These are phyloP conservation scores for Drosophila nasuta DNA, from an alignment of 1,140 invertebrate species.

Conservation along the genomic window DNA sequence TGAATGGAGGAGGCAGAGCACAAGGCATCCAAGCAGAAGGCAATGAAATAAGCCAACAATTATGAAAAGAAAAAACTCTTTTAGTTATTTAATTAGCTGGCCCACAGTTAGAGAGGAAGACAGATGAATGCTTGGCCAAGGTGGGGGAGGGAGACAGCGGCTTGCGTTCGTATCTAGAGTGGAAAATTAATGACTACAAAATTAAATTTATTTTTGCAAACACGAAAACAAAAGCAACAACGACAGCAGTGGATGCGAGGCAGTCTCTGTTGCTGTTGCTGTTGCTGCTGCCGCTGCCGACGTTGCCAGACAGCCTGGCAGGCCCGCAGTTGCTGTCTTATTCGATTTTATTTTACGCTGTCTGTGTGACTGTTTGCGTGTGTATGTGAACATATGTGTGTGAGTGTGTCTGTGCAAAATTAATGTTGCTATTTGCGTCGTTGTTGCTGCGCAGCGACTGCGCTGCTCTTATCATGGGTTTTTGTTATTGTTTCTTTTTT, in stretches of 20 bases:
- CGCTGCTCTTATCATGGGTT: slow-evolving; percentile 73
- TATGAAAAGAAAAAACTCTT: slow-evolving; percentile 61
- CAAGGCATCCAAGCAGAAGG: slow-evolving; percentile 50
- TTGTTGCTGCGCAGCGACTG: slow-evolving; percentile 66
- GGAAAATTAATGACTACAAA: slow-evolving; percentile 82
- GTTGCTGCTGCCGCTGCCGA: slow-evolving; percentile 16
- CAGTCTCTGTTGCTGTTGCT: slow-evolving; percentile 34
- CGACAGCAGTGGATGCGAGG: slow-evolving; percentile 39
- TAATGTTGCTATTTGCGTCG: slow-evolving; percentile 81
- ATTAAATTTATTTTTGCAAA: slow-evolving; percentile 82
- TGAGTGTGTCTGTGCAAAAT: slow-evolving; percentile 64
- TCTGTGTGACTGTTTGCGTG: slow-evolving; percentile 24
- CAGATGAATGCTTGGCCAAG: slow-evolving; percentile 2
- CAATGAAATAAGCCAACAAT: slow-evolving; percentile 72
- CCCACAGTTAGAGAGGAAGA: slow-evolving; percentile 18
- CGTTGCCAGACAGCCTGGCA: slow-evolving; percentile 71
- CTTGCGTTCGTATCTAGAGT: slow-evolving; percentile 76
- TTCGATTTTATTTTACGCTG: slow-evolving; percentile 58
- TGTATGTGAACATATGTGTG: slow-evolving; percentile 11
- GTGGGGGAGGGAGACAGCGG: slow-evolving; percentile 27
- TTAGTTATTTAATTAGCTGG: slow-evolving; percentile 80
- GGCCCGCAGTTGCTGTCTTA: slow-evolving; percentile 69
- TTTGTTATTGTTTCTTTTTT: slow-evolving; percentile 36
- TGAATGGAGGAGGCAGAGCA: slow-evolving; percentile 18
- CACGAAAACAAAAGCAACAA: slow-evolving; percentile 34